phyloP scores from a whole-genome alignment of 2,113 vertebrate species.

The Mirza zaza region DNA sequence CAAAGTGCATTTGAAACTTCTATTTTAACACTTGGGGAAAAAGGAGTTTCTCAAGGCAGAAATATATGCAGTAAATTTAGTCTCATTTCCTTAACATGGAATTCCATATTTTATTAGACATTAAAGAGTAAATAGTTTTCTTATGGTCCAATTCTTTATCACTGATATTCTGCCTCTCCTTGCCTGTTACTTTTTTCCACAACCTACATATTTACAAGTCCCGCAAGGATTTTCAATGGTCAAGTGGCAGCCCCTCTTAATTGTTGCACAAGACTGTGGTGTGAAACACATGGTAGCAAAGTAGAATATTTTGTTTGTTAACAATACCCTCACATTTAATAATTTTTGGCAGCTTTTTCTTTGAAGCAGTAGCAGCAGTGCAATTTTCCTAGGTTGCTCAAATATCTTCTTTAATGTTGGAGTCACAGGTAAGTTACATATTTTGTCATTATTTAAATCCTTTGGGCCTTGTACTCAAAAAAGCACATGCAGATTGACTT shows the following conservation, averaged over 20 bases:
- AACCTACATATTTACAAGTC: conserved; percentile 19
- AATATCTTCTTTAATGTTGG: background rate
- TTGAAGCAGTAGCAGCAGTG: background rate
- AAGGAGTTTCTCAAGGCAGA: background rate
- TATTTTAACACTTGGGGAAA: background rate
- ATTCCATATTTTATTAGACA: conserved; percentile 13
- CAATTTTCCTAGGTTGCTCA: conserved; percentile 37
- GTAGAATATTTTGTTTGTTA: background rate
- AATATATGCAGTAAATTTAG: background rate
- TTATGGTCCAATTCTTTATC: background rate
- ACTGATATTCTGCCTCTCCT: background rate
- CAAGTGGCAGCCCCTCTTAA: background rate
- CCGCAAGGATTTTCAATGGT: background rate
- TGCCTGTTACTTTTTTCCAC: background rate
- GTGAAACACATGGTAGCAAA: background rate
- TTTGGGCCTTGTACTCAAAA: conserved; percentile 14
- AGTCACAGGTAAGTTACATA: background rate
- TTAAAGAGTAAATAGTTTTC: background rate
- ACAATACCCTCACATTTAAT: background rate
- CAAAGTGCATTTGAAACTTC: conserved; percentile 51
- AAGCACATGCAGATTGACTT: conserved; percentile 41
- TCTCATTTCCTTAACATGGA: background rate
- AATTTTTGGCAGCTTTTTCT: background rate
- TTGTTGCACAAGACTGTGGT: background rate
- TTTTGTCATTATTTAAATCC: conserved; percentile 7